Percentiles rank a stretch among this genome's conserved stretches.
phyloP scores from a whole-genome alignment of 2,888 invertebrate species.

The Pristionchus mayeri region DNA sequence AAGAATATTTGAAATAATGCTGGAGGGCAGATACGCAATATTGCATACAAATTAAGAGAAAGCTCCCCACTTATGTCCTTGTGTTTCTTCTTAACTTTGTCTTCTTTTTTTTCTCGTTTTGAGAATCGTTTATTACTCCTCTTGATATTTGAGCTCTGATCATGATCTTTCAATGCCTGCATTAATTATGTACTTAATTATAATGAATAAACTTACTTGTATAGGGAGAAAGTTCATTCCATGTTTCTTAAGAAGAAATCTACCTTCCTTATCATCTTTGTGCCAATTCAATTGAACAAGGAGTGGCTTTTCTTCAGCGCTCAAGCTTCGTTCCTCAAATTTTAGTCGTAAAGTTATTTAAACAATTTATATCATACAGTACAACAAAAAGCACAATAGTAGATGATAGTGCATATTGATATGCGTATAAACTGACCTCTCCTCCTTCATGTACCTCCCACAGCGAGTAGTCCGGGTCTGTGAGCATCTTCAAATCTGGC shows the following conservation, averaged over 20 bases:
- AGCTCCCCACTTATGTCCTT: background rate
- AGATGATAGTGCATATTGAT: background rate
- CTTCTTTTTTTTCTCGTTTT: constrained; percentile 93
- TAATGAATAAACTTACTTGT: constrained; percentile 51
- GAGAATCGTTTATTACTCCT: constrained; percentile 81
- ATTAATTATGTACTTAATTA: too few species aligned
- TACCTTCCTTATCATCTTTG: constrained; percentile 96
- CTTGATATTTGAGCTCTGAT: constrained; percentile 52
- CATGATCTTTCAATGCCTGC: constrained; percentile 51
- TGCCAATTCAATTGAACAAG: constrained; percentile 99
- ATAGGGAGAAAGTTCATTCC: constrained; percentile 57
- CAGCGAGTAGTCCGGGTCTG: constrained; percentile 82
- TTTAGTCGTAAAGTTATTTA: background rate
- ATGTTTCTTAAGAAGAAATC: constrained; percentile 87
- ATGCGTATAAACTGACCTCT: background rate
- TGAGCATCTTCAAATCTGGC: constrained; percentile 97
- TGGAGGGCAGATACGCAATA: constrained; percentile 1
- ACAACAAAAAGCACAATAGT: too few species aligned
- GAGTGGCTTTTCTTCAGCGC: constrained; percentile 92
- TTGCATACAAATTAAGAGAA: background rate
- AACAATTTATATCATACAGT: background rate
- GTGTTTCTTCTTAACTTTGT: constrained; percentile 85
- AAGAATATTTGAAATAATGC: constrained; percentile 47
- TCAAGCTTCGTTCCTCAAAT: constrained; percentile 87
- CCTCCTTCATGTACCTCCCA: constrained; percentile 79